Base-by-base conservation (phyloP, 2,888 invertebrate species). In the Xestia ashworthii region DNA sequence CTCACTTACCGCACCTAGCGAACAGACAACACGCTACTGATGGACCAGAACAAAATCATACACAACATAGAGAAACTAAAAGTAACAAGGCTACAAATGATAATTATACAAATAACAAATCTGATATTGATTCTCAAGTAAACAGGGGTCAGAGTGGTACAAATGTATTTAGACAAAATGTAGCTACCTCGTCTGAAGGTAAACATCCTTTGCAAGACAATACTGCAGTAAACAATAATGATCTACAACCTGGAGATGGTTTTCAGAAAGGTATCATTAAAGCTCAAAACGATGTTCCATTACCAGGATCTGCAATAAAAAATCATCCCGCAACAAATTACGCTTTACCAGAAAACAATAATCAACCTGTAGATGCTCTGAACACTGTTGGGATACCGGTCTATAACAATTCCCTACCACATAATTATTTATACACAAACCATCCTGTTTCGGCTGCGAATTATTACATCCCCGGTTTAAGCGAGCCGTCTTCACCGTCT, bases 331-430 rank as follows among this genome's bases (percentile, higher is more conserved):
- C 77, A 68, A 66, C 62, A 14, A 79, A 80, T 65, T 64, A 74
- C 38, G 48, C 70, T 60, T 32, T 77, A 65, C 50, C 79, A 41
- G 41, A 22, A 25, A 69, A 73, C 41, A 72, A 22, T 55, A n/a
- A 55, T 46, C 78, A 76, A 38, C 38, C 65, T 12, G 53, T 72
- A 46, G 83, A 88, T 64, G 69, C 85, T 74, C 48, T 85, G 1
- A 88, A 88, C 48, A 85, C 87, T 55, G 72, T 88, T 38, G 88
- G 88, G 16, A 78, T 88, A 80, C 88, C 88, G 48, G 76, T 89
- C 12, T 82, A 80, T 58, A 81, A 75, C 53, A 85, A 86, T 71
- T 67, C 80, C 55, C 38, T 81, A 58, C 11, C 76, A 22, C 69
- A 80, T 19, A 72, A 85, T 32, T 78, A 78, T 67, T 41, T 76